Evolutionary conservation across 2,797 vertebrate genomes (phyloP), one percentile per base, ranked within the genome.

Genomic region (Psittacula derbiana): DNA sequence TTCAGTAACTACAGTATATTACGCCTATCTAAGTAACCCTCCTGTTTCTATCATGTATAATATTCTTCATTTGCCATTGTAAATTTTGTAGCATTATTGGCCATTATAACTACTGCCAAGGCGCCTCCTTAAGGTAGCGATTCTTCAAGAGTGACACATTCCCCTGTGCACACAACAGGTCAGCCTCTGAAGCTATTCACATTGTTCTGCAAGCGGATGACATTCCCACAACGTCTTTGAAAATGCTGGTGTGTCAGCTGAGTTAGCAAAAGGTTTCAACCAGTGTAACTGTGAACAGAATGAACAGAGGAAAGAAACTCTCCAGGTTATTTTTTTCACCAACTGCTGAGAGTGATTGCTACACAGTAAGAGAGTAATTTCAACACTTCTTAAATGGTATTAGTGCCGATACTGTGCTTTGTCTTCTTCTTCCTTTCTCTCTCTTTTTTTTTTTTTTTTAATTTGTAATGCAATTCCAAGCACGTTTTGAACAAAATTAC

Each of bases 281-380:
- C 53, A 71, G 31, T 7, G 24, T 33, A 89, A 92, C 44, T 60
- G 38, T n/a, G 72, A 87, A 82, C 6, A 94, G 72, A 83, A 85
- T 73, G 86, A 92, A 88, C 25, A 75, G 64, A 69, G n/a, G 30
- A 91, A 91, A 85, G 60, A 80, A 86, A 49, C 38, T 86, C 87
- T 80, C 61, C 64, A 73, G 70, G 67, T 81, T 88, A 83, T 83
- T 84, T 90, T 86, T 93, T 83, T 67, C 73, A 92, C 90, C 73
- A 93, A 38, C 73, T 92, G 82, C 81, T 90, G 81, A 53, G 86
- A 95, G 69, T 69, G 81, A 80, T 70, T 80, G 74, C 43, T 90
- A 78, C 70, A 62, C 70, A 88, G 92, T 87, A 88, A 83, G 86
- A 94, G 92, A 91, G 90, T 82, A 84, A 92, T 91, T 96, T 96